Percentiles rank a stretch among this genome's conserved stretches.
phyloP scores from a whole-genome alignment of 2,113 vertebrate genomes.

The Gadus chalcogrammus region DNA sequence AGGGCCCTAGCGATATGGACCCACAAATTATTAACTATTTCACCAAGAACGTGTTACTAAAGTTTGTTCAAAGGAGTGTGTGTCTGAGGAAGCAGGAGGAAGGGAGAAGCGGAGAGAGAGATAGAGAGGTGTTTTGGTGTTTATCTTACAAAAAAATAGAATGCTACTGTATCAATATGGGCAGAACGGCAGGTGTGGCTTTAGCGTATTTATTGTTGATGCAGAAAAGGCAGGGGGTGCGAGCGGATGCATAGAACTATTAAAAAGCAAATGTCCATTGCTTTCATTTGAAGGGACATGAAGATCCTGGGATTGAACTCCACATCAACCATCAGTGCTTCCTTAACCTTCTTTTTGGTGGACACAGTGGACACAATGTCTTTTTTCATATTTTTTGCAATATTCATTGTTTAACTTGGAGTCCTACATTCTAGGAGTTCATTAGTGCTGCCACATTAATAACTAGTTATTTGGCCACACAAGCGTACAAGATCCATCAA shows the following conservation, averaged over 20 bases:
- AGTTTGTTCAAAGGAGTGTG: conserved; percentile 12
- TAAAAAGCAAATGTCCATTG: neutral
- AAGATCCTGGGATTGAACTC: neutral
- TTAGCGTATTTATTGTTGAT: conserved; percentile 66
- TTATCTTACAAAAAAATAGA: conserved; percentile 25
- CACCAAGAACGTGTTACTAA: conserved; percentile 9
- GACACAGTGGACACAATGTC: too few relatives aligned
- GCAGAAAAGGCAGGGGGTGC: conserved; percentile 11
- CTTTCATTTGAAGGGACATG: too few relatives aligned
- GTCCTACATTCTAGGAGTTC: conserved; percentile 15
- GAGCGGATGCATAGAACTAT: conserved; percentile 17
- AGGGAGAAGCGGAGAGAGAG: neutral
- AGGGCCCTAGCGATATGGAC: neutral
- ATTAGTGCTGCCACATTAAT: conserved; percentile 44
- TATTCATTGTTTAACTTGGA: too few relatives aligned
- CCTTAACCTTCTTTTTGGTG: too few relatives aligned
- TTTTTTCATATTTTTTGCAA: too few relatives aligned
- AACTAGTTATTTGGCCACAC: neutral
- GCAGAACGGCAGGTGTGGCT: conserved; percentile 37
- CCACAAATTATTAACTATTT: conserved; percentile 32
- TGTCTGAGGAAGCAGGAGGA: neutral
- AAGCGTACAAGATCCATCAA: neutral
- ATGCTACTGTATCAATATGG: conserved; percentile 39
- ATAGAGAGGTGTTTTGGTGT: neutral
- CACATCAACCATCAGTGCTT: neutral